A percentile compares a stretch with the other conserved stretches of the same genome.
These are phyloP conservation scores for Drosophila nigricruria DNA, from an alignment of 2,888 invertebrate species.

Conservation along the genomic window DNA sequence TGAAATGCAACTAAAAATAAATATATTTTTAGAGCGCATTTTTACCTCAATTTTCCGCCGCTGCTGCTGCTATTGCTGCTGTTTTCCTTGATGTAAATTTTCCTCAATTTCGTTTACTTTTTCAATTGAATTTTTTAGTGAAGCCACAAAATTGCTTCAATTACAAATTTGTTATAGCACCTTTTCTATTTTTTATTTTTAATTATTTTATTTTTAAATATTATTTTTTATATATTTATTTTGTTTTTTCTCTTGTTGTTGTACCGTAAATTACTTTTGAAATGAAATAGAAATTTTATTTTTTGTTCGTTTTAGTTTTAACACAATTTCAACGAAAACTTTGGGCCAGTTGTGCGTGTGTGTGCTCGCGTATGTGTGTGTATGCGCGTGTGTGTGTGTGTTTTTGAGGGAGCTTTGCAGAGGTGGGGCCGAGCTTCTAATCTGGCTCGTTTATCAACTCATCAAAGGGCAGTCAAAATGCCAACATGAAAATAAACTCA, in stretches of 20 bases:
- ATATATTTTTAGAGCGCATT: constrained; percentile 38
- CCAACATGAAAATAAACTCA: constrained; percentile 70
- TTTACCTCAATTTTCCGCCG: constrained; percentile 45
- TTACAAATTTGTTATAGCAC: constrained; percentile 71
- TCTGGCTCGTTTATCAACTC: constrained; percentile 66
- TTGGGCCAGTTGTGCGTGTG: constrained; percentile 13
- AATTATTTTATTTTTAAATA: constrained; percentile 13
- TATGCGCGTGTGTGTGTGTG: neutral
- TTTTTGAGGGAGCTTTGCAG: neutral
- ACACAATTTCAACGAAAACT: constrained; percentile 32
- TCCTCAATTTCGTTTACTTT: constrained; percentile 26
- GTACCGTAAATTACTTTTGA: constrained; percentile 44
- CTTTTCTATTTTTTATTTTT: constrained; percentile 38
- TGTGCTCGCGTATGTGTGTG: constrained; percentile 2
- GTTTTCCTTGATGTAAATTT: constrained; percentile 44
- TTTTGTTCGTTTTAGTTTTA: constrained; percentile 9
- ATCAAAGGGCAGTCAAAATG: constrained; percentile 74
- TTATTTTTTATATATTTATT: constrained; percentile 18
- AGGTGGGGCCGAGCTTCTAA: constrained; percentile 22
- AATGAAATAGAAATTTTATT: constrained; percentile 24
- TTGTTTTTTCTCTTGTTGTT: constrained; percentile 13
- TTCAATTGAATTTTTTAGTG: constrained; percentile 14
- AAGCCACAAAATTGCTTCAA: constrained; percentile 48
- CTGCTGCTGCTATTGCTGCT: neutral
- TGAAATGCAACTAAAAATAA: constrained; percentile 70